Evolutionary conservation across 2,888 invertebrate genomes (phyloP), one percentile per base, ranked within the genome.

Genomic region (Pterobdella sp.): DNA sequence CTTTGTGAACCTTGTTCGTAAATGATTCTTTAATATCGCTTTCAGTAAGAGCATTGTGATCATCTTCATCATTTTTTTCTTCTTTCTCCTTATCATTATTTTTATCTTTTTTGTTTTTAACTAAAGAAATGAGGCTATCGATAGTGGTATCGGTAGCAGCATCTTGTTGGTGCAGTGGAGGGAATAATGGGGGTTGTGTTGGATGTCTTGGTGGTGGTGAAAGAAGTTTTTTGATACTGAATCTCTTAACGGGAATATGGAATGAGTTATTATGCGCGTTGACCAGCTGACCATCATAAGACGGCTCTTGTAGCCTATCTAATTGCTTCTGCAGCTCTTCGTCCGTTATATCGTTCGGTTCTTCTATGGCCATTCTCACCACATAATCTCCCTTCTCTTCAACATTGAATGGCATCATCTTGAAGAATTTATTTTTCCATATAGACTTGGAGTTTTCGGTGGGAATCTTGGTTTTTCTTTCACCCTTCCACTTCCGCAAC

Each of bases 401-500:
- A 68, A 42, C 37, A 22, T 3, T 31, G 26, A 42, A 29, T 1
- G 70, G 26, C 1, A 22, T 49, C 52, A 49, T 68, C 29, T 52
- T 49, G 22, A 35, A 56, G 31, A 34, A 35, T 34, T 73, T 56
- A 36, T 36, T 36, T 37, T 68, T 73, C 26, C 56, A 52, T 18
- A 49, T 18, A 35, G 32, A 64, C 67, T 42, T 67, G 37, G 31
- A 42, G n/a, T 66, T 49, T 32, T 42, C 35, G 0, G 22, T 64
- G n/a, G 29, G 1, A 32, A 67, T 67, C 34, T 1, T 32, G 14
- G 18, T 36, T 60, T 66, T 32, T 35, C 49, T 73, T 32, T 52
- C 34, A 1, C n/a, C 52, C 56, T 68, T 74, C 74, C 74, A 74
- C 26, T 42, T 34, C 32, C 52, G 31, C 32, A 72, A 26, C 67